A percentile compares a stretch with the other conserved stretches of the same genome.
These are phyloP conservation scores for Myotis lucifugus DNA, from an alignment of 2,113 vertebrate species.

Conservation along the genomic window DNA sequence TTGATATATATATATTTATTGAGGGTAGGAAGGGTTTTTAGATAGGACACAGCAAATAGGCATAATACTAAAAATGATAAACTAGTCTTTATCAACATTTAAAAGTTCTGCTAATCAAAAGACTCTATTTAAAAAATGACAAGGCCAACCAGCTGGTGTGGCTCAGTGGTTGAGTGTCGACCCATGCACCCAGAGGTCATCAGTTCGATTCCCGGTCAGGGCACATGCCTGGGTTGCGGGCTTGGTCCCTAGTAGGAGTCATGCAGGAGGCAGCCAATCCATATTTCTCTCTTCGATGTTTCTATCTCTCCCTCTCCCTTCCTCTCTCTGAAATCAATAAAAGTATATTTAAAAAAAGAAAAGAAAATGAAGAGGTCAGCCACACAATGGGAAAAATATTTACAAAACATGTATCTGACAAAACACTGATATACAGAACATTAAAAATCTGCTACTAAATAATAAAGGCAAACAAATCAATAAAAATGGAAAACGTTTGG, in stretches of 20 bases:
- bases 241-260: too few species aligned
- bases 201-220: too few species aligned
- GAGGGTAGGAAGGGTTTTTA: background rate
- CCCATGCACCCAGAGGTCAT: too few species aligned
- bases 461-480: background rate
- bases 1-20: background rate
- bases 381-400: background rate
- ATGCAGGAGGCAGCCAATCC: too few species aligned
- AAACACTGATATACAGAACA: background rate
- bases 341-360: too few species aligned
- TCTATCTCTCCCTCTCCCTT: too few species aligned
- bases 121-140: background rate
- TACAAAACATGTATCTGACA: background rate
- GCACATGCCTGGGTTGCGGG: too few species aligned
- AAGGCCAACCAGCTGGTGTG: too few species aligned
- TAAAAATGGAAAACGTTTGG: conserved; percentile 4
- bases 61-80: background rate
- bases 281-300: too few species aligned
- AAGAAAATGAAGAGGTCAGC: background rate
- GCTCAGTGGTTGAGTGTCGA: too few species aligned
- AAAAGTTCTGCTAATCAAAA: background rate
- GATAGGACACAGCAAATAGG: background rate
- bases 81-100: background rate
- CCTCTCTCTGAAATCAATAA: too few species aligned
- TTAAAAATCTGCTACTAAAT: background rate